These are phyloP conservation scores for Epinephelus malabaricus DNA, from an alignment of 2,797 vertebrate genomes.

Conservation along the genomic window DNA sequence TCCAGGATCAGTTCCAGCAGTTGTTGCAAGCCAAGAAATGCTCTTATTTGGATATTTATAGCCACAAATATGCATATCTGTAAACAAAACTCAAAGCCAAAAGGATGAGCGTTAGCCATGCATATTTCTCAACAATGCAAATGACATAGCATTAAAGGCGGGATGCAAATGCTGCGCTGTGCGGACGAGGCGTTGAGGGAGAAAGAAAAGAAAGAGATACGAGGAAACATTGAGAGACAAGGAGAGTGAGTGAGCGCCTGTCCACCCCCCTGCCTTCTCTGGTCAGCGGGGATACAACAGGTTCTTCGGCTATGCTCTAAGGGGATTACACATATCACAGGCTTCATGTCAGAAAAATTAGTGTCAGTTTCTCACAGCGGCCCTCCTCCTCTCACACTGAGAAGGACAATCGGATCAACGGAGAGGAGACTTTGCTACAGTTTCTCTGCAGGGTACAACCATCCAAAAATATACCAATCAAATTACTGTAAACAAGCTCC, in stretches of 20 bases:
- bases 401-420: conserved; percentile 64
- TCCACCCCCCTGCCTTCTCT: conserved; percentile 25
- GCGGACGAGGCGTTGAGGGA: conserved; percentile 1
- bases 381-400: conserved; percentile 50
- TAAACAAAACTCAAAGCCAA: conserved; percentile 36
- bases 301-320: conserved; percentile 69
- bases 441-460: conserved; percentile 16
- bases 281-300: conserved; percentile 65
- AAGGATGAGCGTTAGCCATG: conserved; percentile 4
- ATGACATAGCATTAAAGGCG: conserved; percentile 18
- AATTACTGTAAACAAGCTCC: background rate
- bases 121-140: conserved; percentile 31
- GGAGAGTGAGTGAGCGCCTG: conserved; percentile 18
- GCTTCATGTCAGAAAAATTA: conserved; percentile 77
- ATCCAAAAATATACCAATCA: conserved; percentile 16
- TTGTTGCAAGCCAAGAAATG: conserved; percentile 16
- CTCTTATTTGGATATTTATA: conserved; percentile 59
- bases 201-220: conserved; percentile 6
- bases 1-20: conserved; percentile 27
- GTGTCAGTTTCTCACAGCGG: conserved; percentile 65
- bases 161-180: conserved; percentile 13
- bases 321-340: conserved; percentile 79
- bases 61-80: conserved; percentile 32
- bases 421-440: conserved; percentile 33
- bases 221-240: conserved; percentile 21